Evolutionary conservation across 1,140 invertebrate genomes (phyloP), one percentile per base, ranked within the genome.

Genomic region (Sarcophaga peregrina): DNA sequence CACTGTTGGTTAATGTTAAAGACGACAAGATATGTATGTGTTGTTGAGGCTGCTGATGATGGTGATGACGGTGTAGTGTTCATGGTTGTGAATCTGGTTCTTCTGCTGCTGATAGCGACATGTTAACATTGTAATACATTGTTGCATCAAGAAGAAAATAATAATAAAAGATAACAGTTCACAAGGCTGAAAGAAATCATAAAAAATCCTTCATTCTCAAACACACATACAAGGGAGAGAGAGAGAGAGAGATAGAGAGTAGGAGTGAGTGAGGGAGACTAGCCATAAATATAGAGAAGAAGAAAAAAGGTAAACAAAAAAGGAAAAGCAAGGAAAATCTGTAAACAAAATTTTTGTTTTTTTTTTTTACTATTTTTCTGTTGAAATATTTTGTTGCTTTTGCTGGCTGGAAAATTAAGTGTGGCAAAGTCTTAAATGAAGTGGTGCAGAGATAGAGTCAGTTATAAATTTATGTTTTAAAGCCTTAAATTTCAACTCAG

Each of bases 101-200:
- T 50, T 17, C 75, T 78, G 75, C 75, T 78, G 75, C 8, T 78
- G 75, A 78, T 78, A 78, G 75, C 47, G 20, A 78, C 75, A 78
- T 78, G 75, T 78, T 78, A 78, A 78, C 75, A 78, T 78, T 78
- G 75, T 78, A 78, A 78, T 78, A 78, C 75, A 78, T 78, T 78
- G 75, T 78, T 78, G 75, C 75, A 52, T 78, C 48, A 78, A 52
- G 75, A 17, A 68, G 25, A 37, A 37, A 17, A 9, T 72, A 20
- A 78, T 78, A 78, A 78, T 78, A 47, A 50, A 78, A 17, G 75
- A 50, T 78, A 78, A 78, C 50, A 78, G 48, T 78, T 78, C 15
- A 50, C 15, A n/a, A 68, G 62, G 62, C 62, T 58, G 54, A n/a
- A 6, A 58, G 8, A 58, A 58, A 58, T 58, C 54, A 37, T 37